These are phyloP conservation scores for Thymallus thymallus DNA, from an alignment of 2,113 vertebrate genomes.

Conservation along the genomic window DNA sequence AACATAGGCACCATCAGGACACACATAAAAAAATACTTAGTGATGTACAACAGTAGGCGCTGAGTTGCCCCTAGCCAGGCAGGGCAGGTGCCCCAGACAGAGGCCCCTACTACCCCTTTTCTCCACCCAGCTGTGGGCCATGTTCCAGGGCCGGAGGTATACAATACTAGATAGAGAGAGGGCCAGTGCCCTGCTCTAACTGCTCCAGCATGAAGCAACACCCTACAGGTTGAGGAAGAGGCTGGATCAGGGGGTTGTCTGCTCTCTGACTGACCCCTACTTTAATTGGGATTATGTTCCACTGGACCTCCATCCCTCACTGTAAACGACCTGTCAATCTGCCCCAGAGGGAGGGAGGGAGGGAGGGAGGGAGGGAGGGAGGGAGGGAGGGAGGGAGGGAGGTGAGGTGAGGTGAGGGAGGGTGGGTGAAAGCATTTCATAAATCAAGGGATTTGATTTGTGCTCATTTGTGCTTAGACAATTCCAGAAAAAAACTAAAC, in stretches of 20 bases:
- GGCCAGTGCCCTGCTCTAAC: not conserved
- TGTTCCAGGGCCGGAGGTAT: not conserved
- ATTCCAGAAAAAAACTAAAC: not conserved
- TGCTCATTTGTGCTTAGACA: no score
- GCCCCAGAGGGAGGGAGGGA: slow-evolving; percentile 28
- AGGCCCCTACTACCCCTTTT: not conserved
- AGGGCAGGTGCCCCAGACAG: not conserved
- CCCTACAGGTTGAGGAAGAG: not conserved
- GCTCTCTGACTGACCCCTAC: not conserved
- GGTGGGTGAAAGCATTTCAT: not conserved
- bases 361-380: not conserved
- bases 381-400: not conserved
- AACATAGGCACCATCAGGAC: not conserved
- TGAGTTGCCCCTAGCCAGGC: not conserved
- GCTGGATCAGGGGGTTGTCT: not conserved
- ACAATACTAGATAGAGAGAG: no score
- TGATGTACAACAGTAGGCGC: not conserved
- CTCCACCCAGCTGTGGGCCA: not conserved
- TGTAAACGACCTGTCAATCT: slow-evolving; percentile 38
- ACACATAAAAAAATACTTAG: not conserved
- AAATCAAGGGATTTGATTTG: not conserved
- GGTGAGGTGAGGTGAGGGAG: no score
- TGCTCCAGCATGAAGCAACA: not conserved
- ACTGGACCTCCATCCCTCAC: slow-evolving; percentile 19
- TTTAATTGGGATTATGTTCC: not conserved